phyloP scores from a whole-genome alignment of 92 coral and sea anemone genomes.

The Zoanthus sociatus region DNA sequence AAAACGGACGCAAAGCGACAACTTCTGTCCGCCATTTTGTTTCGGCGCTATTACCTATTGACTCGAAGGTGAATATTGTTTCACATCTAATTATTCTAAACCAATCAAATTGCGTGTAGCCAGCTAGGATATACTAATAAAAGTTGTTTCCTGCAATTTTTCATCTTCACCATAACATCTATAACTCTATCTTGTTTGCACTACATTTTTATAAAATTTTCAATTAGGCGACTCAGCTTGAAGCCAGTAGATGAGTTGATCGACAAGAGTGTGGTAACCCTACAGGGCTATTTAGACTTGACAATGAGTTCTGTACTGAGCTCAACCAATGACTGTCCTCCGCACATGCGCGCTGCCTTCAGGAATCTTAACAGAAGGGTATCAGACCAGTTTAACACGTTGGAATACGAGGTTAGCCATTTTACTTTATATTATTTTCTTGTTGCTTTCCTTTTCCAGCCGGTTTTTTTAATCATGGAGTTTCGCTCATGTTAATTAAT shows the following conservation, averaged over 20 bases:
- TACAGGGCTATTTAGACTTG: slow-evolving; percentile 77
- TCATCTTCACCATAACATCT: too few relatives aligned
- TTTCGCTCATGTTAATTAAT: too few relatives aligned
- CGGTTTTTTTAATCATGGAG: not conserved
- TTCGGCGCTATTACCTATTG: too few relatives aligned
- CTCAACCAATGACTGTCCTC: slow-evolving; percentile 78
- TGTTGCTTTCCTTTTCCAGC: not conserved
- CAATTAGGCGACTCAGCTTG: slow-evolving; percentile 79
- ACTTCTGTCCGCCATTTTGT: too few relatives aligned
- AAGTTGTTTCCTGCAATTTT: too few relatives aligned
- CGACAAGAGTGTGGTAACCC: slow-evolving; percentile 68
- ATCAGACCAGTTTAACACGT: slow-evolving; percentile 70
- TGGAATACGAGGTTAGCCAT: slow-evolving; percentile 62
- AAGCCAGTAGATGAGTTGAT: slow-evolving; percentile 71
- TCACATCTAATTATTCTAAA: too few relatives aligned
- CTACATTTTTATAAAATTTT: too few relatives aligned
- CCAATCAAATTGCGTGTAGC: too few relatives aligned
- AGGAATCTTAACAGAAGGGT: slow-evolving; percentile 82
- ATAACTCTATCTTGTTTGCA: too few relatives aligned
- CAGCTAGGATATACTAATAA: too few relatives aligned
- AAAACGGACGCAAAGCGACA: too few relatives aligned
- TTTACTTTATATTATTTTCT: not conserved
- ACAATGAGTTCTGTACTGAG: slow-evolving; percentile 79
- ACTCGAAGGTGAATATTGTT: too few relatives aligned
- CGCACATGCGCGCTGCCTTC: slow-evolving; percentile 87